Conservation (phyloP, 2,797 vertebrate genomes). For the Thripadectes ignobilis region DNA sequence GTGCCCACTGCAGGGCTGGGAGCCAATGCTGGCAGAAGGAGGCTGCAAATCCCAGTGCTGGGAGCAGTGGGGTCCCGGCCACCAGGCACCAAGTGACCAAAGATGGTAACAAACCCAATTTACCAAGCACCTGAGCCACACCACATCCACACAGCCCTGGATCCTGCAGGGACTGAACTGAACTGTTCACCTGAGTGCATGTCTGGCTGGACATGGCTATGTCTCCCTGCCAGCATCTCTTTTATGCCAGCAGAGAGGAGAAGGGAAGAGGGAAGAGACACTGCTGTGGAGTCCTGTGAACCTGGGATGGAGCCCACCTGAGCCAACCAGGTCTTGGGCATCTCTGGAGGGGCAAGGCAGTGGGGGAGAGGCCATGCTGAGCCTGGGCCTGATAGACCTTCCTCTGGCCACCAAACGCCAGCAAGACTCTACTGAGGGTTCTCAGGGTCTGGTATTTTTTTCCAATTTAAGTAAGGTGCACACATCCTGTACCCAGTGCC, state of each 20-base stretch:
- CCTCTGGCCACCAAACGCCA: neutral
- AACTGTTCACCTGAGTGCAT: neutral
- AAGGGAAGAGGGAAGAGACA: neutral
- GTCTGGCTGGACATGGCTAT: rapidly evolving
- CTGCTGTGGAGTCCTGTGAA: neutral
- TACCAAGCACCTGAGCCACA: neutral
- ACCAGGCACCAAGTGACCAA: neutral
- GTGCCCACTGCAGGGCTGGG: neutral
- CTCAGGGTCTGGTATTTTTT: neutral
- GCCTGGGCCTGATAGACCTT: neutral
- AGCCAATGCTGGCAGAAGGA: neutral
- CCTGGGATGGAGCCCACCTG: neutral
- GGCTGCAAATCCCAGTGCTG: neutral
- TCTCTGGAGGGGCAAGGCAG: neutral
- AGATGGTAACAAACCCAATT: neutral
- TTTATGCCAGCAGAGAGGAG: neutral
- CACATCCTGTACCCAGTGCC: neutral
- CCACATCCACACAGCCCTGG: rapidly evolving
- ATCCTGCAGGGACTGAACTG: rapidly evolving
- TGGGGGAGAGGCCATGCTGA: neutral
- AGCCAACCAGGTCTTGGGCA: neutral
- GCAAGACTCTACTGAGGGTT: neutral
- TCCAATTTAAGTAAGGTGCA: neutral
- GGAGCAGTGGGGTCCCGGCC: rapidly evolving
- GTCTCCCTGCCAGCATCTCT: neutral